Evolutionary conservation across 2,113 vertebrate species (phyloP).

Genomic region (Gasterosteus aculeatus): DNA sequence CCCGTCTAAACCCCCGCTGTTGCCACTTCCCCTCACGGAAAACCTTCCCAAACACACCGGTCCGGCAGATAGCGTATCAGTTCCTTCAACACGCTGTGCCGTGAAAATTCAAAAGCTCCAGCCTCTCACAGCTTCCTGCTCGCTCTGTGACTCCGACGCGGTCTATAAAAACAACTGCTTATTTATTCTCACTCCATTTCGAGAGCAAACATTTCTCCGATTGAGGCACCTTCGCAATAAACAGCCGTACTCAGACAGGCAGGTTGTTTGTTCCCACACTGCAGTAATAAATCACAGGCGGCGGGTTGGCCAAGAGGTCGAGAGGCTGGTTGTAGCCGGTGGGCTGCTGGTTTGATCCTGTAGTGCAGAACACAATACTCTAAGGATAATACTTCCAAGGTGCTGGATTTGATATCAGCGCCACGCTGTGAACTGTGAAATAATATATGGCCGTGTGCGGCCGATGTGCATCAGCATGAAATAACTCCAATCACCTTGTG

Average conservation of each 20-base stretch:
- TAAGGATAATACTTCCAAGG: background rate
- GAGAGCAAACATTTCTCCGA: conserved; percentile 59
- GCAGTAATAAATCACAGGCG: conserved; percentile 65
- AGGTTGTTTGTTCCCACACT: conserved; percentile 52
- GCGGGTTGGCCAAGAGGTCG: conserved; percentile 37
- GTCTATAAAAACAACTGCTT: conserved; percentile 38
- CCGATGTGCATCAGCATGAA: conserved; percentile 10
- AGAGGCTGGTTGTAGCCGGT: conserved; percentile 10
- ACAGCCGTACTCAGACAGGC: conserved; percentile 40
- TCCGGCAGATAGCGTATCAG: conserved; percentile 41
- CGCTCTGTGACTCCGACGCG: background rate
- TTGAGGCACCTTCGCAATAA: conserved; percentile 48
- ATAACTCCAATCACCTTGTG: conserved; percentile 18
- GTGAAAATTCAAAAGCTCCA: conserved; percentile 23
- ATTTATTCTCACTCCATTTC: conserved; percentile 57
- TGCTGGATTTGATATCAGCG: conserved; percentile 12
- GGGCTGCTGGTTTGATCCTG: conserved; percentile 46
- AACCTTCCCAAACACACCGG: conserved; percentile 47
- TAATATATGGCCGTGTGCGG: background rate
- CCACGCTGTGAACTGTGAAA: conserved; percentile 27
- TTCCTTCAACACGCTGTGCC: conserved; percentile 21
- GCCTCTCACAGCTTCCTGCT: background rate
- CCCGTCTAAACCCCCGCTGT: conserved; percentile 41
- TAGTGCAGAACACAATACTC: conserved; percentile 14
- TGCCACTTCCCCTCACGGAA: conserved; percentile 48